Conservation (phyloP, 2,113 vertebrate species). For the Xiphophorus couchianus region DNA sequence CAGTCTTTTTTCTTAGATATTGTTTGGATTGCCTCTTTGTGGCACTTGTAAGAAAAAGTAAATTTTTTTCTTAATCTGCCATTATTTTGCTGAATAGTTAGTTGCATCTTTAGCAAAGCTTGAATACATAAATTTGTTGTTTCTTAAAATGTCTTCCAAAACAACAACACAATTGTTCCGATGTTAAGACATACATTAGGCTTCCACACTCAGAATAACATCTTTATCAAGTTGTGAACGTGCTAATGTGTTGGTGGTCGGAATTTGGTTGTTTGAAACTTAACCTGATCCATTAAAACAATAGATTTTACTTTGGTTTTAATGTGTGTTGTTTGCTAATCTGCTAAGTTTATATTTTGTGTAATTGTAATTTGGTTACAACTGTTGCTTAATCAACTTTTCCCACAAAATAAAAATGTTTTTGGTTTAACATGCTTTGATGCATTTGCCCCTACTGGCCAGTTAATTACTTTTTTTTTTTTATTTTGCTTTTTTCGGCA, state of each 20-base stretch:
- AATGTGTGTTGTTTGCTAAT: constrained; percentile 7
- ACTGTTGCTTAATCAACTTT: constrained; percentile 1
- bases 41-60: constrained; percentile 8
- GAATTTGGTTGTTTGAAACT: constrained; percentile 12
- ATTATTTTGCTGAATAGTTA: not conserved
- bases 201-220: constrained; percentile 4
- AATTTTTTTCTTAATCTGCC: not conserved
- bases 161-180: no score
- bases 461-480: constrained; percentile 26
- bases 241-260: constrained; percentile 15
- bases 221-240: constrained; percentile 5
- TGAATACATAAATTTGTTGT: not conserved
- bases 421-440: not conserved
- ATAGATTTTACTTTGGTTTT: constrained; percentile 2
- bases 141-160: not conserved
- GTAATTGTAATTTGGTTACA: constrained; percentile 1
- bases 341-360: constrained; percentile 11
- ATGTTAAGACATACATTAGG: constrained; percentile 2
- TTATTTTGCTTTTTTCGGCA: constrained; percentile 2
- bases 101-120: not conserved
- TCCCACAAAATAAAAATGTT: not conserved
- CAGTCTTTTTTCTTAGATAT: not conserved
- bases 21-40: constrained; percentile 5
- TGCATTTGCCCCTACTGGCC: constrained; percentile 56
- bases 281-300: not conserved